Evolutionary conservation across 2,888 invertebrate genomes (phyloP), one percentile per base, ranked within the genome.

Genomic region (Athrips mouffetella): DNA sequence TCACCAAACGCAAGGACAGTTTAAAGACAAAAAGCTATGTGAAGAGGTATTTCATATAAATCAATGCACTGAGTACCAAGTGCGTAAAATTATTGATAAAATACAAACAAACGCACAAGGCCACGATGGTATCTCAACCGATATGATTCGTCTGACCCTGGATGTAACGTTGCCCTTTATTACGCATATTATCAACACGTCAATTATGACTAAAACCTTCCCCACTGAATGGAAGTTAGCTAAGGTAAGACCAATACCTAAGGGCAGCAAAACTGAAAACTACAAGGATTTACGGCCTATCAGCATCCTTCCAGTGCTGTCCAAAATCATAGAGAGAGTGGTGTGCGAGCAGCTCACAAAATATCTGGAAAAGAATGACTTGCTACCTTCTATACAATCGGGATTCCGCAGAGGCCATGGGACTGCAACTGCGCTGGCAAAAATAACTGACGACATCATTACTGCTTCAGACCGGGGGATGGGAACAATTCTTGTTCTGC

Each of bases 201-300:
- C 52, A 2, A 48, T 56, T 37, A 27, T 33, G 20, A 30, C 33
- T 0, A 15, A 40, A 5, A 45, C 21, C 4, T 55, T 52, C 10
- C 55, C 53, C 13, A 27, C 11, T 8, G 20, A 6, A 1, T 55
- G 55, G 55, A 55, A 53, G 29, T 40, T 33, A 11, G 50, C 53
- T 2, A 15, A 35, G 1, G 49, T 55, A 7, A 53, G 16, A 21
- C 55, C 55, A 4, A 50, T 53, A 16, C 53, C 55, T 2, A 55
- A 55, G 20, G 50, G 42, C 2, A 30, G 35, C 15, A 16, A 29
- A 31, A 21, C 49, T 5, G 50, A 51, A 7, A 39, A 49, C 3
- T 30, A 48, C 7, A 53, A 53, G 18, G 55, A 55, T 41, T 13
- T 53, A n/a, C n/a, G n/a, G n/a, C n/a, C n/a, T n/a, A n/a, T n/a